phyloP scores from a whole-genome alignment of 2,113 vertebrate genomes.

The Eurystomus gularis region DNA sequence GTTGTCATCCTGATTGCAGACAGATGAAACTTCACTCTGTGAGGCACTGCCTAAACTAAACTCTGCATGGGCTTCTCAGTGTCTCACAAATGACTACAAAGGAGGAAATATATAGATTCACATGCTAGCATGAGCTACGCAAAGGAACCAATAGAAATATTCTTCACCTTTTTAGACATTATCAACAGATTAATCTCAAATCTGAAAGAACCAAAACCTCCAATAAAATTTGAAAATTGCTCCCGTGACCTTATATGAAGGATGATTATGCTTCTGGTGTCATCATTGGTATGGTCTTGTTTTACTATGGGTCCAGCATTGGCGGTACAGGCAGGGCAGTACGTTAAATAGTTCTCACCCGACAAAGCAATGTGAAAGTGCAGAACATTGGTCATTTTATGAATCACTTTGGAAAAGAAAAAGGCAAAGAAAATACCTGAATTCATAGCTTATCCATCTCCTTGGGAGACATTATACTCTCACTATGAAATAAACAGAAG shows the following conservation, averaged over 20 bases:
- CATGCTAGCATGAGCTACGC: background rate
- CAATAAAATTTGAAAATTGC: slow-evolving; percentile 39
- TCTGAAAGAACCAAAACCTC: slow-evolving; percentile 20
- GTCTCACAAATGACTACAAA: background rate
- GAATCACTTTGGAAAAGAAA: background rate
- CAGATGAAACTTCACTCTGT: background rate
- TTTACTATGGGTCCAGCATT: background rate
- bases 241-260: slow-evolving; percentile 55
- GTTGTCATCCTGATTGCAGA: background rate
- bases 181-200: slow-evolving; percentile 40
- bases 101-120: slow-evolving; percentile 43
- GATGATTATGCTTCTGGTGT: background rate
- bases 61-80: background rate
- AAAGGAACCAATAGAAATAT: slow-evolving; percentile 52
- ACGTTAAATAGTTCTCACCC: background rate
- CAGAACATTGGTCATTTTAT: background rate
- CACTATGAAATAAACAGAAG: background rate
- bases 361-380: background rate
- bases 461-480: background rate
- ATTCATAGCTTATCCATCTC: background rate
- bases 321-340: background rate
- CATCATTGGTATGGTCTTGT: background rate
- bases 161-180: slow-evolving; percentile 59
- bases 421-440: background rate
- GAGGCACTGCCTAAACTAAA: background rate